phyloP scores from a whole-genome alignment of 2,113 vertebrate genomes.

The Lepidothrix coronata region DNA sequence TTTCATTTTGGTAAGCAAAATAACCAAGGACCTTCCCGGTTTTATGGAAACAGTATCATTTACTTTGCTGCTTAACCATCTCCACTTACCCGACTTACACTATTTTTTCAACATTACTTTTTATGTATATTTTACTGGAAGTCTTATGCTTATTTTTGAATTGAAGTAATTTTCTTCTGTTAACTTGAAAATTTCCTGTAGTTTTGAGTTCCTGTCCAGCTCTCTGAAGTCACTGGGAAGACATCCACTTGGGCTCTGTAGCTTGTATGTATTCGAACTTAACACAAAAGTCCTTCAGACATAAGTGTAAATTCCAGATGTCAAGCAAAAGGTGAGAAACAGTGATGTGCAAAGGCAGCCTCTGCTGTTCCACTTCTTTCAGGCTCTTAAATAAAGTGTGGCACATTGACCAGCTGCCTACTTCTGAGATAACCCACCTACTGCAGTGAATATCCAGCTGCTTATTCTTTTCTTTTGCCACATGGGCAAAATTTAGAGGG shows the following conservation, averaged over 20 bases:
- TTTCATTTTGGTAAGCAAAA: constrained; percentile 3
- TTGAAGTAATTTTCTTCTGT: constrained; percentile 30
- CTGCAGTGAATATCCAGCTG: not conserved
- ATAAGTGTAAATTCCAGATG: not conserved
- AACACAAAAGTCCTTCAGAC: not conserved
- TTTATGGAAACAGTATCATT: not conserved
- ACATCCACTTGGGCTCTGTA: not conserved
- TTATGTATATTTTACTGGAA: not conserved
- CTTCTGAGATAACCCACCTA: not conserved
- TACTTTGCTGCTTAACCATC: not conserved
- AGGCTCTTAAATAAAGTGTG: not conserved
- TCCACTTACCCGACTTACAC: not conserved
- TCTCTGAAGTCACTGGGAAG: not conserved
- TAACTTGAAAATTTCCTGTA: constrained; percentile 41
- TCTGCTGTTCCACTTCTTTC: not conserved
- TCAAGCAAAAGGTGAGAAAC: not conserved
- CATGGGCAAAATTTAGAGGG: not conserved
- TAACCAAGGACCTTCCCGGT: not conserved
- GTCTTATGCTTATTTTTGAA: constrained; percentile 13
- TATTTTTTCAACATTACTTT: not conserved
- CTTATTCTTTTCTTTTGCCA: not conserved
- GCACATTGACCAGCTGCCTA: not conserved
- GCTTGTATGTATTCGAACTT: not conserved
- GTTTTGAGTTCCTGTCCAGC: not conserved
- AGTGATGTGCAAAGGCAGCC: not conserved